These are phyloP conservation scores for Myiopsitta monachus DNA, from an alignment of 2,113 vertebrate species.

Conservation along the genomic window DNA sequence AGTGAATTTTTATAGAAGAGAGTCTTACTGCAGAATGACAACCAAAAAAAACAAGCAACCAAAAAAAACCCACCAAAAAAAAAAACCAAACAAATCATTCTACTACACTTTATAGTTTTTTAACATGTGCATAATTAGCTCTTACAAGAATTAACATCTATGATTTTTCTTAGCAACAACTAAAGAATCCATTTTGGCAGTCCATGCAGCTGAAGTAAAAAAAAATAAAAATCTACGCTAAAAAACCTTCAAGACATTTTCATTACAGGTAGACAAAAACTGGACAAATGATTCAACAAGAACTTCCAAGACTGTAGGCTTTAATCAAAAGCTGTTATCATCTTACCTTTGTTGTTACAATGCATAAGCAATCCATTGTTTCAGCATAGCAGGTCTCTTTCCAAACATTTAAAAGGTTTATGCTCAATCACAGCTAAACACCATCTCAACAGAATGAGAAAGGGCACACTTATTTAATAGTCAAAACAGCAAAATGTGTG, in stretches of 20 bases:
- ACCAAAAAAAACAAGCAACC: neutral
- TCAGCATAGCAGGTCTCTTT: slow-evolving; percentile 70
- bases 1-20: neutral
- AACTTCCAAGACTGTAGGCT: neutral
- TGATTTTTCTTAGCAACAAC: slow-evolving; percentile 18
- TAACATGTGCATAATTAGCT: neutral
- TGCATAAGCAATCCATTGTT: slow-evolving; percentile 92
- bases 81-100: neutral
- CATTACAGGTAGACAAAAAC: neutral
- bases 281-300: neutral
- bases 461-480: slow-evolving; percentile 18
- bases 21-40: neutral
- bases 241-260: neutral
- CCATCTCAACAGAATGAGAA: slow-evolving; percentile 47
- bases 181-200: neutral
- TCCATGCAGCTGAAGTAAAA: neutral
- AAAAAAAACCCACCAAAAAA: neutral
- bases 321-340: slow-evolving; percentile 31
- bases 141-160: neutral
- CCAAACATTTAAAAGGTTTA: slow-evolving; percentile 74
- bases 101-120: neutral
- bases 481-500: slow-evolving; percentile 49
- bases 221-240: neutral
- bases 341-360: slow-evolving; percentile 94
- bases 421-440: slow-evolving; percentile 47